A percentile compares a stretch with the other conserved stretches of the same genome.
phyloP scores from a whole-genome alignment of 2,888 invertebrate species.

The Phasia obesa region DNA sequence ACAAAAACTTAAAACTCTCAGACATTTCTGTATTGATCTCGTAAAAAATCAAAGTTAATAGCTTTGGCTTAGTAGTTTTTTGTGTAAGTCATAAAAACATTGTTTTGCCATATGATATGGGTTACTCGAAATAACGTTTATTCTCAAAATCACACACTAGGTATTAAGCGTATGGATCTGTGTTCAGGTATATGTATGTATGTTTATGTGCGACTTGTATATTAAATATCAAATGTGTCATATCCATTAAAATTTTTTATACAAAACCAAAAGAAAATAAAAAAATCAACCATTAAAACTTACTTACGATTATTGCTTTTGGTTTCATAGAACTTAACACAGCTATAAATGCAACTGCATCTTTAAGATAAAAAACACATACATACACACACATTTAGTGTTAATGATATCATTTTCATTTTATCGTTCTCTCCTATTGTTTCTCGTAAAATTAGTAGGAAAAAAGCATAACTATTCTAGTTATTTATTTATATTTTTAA shows the following conservation, averaged over 20 bases:
- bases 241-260: slow-evolving; percentile 46
- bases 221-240: slow-evolving; percentile 55
- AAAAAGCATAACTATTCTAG: not conserved
- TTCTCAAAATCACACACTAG: not conserved
- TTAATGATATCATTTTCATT: slow-evolving; percentile 17
- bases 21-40: slow-evolving; percentile 41
- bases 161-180: too few relatives aligned
- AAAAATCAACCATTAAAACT: slow-evolving; percentile 50
- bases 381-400: not conserved
- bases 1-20: slow-evolving; percentile 12
- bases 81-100: slow-evolving; percentile 52
- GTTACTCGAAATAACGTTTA: slow-evolving; percentile 15
- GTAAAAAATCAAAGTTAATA: slow-evolving; percentile 62
- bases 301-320: slow-evolving; percentile 47
- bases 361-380: not conserved
- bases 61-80: slow-evolving; percentile 54
- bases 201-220: slow-evolving; percentile 42
- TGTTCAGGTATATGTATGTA: not conserved
- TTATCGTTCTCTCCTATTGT: slow-evolving; percentile 21
- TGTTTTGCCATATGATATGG: slow-evolving; percentile 46
- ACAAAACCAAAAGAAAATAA: slow-evolving; percentile 17
- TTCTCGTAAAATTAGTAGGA: slow-evolving; percentile 22
- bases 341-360: slow-evolving; percentile 35
- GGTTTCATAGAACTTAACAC: slow-evolving; percentile 48
- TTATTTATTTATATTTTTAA: too few relatives aligned